Evolutionary conservation across 1,140 invertebrate genomes (phyloP).

Genomic region (Laupala kohalensis): DNA sequence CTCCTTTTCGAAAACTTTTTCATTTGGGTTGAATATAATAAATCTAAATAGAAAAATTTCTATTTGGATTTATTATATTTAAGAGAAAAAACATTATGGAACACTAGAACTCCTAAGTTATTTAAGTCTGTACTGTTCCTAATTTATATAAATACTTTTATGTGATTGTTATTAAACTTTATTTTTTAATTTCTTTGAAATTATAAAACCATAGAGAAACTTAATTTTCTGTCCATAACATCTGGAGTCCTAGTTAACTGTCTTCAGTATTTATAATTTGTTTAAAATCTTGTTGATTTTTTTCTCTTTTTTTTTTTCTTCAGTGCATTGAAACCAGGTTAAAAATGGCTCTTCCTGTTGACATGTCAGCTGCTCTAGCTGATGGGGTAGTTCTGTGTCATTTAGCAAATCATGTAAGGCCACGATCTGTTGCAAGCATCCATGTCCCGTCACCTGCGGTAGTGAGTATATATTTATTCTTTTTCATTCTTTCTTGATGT

Average conservation of each 20-base stretch:
- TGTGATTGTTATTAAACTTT: too few species aligned
- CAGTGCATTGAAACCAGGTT: constrained; percentile 81
- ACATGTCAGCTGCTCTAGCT: constrained; percentile 69
- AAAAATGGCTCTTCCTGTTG: constrained; percentile 77
- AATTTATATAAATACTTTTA: too few species aligned
- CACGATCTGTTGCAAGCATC: constrained; percentile 79
- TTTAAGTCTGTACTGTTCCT: too few species aligned
- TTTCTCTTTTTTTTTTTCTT: constrained; percentile 9
- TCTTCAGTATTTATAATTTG: constrained; percentile 9
- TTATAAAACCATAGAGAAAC: too few species aligned
- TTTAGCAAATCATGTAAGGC: constrained; percentile 80
- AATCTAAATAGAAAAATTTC: too few species aligned
- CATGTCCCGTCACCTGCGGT: constrained; percentile 89
- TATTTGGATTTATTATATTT: too few species aligned
- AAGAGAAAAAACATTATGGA: too few species aligned
- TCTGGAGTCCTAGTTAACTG: neutral
- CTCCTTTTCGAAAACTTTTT: too few species aligned
- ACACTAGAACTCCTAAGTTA: too few species aligned
- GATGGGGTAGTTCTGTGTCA: constrained; percentile 91
- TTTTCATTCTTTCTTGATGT: neutral
- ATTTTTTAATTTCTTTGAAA: too few species aligned
- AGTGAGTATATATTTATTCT: constrained; percentile 43
- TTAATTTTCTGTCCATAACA: too few species aligned
- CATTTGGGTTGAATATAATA: too few species aligned
- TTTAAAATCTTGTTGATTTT: neutral